phyloP scores from a whole-genome alignment of 1,140 invertebrate genomes.

The Pseudomyrmex flavicornis region DNA sequence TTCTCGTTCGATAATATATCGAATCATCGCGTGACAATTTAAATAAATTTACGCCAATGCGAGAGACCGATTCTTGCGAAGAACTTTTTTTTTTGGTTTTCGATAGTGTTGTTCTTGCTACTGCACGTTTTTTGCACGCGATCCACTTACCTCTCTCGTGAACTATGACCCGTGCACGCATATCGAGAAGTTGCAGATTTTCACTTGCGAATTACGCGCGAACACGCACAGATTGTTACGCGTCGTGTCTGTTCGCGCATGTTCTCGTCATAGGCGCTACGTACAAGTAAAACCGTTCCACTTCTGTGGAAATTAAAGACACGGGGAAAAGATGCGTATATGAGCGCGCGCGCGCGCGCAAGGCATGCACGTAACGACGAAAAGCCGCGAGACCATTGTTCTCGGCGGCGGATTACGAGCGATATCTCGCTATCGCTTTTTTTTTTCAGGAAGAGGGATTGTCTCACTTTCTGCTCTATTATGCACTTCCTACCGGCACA shows the following conservation, averaged over 20 bases:
- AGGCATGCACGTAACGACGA: slow-evolving; percentile 6
- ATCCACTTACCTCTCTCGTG: slow-evolving; percentile 18
- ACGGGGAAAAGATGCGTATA: background rate
- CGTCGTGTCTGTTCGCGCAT: background rate
- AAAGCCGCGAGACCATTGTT: slow-evolving; percentile 32
- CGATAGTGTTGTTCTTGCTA: background rate
- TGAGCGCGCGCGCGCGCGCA: background rate
- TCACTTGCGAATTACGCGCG: slow-evolving; percentile 12
- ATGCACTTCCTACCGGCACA: slow-evolving; percentile 62
- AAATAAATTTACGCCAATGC: too few relatives aligned
- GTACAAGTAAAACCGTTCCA: slow-evolving; percentile 18
- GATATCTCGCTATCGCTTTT: slow-evolving; percentile 3
- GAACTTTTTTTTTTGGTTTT: background rate
- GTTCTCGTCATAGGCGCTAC: background rate
- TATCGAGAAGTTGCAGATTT: background rate
- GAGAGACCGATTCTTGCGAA: too few relatives aligned
- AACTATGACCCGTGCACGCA: slow-evolving; percentile 43
- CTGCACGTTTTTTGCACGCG: slow-evolving; percentile 25
- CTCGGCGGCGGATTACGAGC: slow-evolving; percentile 42
- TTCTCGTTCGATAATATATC: too few relatives aligned
- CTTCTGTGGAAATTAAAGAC: slow-evolving; percentile 29
- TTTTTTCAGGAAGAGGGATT: slow-evolving; percentile 52
- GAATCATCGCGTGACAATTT: too few relatives aligned
- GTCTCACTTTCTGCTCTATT: slow-evolving; percentile 70
- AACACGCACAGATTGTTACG: slow-evolving; percentile 1